Percentiles rank a stretch among this genome's conserved stretches.
Conservation (phyloP, 2,888 invertebrate genomes). For the Lasioglossum pauxillum region DNA sequence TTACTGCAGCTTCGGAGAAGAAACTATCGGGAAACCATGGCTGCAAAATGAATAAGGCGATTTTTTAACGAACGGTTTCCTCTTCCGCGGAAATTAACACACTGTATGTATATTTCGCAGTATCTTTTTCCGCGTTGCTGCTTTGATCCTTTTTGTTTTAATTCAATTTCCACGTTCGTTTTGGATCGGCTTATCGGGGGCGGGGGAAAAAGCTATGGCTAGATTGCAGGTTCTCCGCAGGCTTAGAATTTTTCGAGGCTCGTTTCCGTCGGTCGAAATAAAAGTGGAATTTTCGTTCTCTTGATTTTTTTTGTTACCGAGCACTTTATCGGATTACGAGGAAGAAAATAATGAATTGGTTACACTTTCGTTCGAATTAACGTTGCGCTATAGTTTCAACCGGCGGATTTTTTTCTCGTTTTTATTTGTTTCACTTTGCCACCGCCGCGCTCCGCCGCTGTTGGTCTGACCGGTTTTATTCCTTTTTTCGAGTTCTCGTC, state of each 20-base stretch:
- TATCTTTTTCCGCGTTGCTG: neutral
- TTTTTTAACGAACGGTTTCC: too few species aligned
- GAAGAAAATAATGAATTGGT: slow-evolving; percentile 5
- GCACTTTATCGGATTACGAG: neutral
- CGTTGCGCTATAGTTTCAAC: neutral
- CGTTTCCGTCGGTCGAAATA: neutral
- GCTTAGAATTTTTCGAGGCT: neutral
- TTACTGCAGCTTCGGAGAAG: neutral
- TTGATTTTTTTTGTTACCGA: neutral
- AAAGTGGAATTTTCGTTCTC: neutral
- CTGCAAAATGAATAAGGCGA: too few species aligned
- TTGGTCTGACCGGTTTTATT: neutral
- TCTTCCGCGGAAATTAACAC: neutral
- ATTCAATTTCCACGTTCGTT: neutral
- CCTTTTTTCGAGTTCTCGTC: neutral
- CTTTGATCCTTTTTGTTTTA: neutral
- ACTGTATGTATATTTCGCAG: neutral
- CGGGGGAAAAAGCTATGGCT: neutral
- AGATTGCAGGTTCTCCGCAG: neutral
- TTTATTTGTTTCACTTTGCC: neutral
- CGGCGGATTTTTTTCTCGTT: neutral
- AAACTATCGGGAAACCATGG: neutral
- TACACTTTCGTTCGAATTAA: neutral
- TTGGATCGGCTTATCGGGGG: neutral
- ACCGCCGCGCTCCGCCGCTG: neutral